Conservation (phyloP, 2,888 invertebrate genomes). For the Drosophila multiciliata region DNA sequence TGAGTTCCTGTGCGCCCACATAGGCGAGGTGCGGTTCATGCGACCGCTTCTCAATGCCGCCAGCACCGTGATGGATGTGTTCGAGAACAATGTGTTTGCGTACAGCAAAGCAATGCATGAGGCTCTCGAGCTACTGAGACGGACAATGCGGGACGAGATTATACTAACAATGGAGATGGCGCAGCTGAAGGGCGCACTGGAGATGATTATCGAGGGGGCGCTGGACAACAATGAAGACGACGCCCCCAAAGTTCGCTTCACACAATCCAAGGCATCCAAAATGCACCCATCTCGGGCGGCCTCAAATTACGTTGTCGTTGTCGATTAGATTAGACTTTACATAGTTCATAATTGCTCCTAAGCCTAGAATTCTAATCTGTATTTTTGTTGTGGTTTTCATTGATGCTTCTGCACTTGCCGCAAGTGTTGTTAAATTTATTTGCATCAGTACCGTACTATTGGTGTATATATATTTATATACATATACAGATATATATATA, state of each 20-base stretch:
- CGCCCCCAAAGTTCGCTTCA: conserved; percentile 44
- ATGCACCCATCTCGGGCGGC: conserved; percentile 81
- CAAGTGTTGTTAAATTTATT: not conserved
- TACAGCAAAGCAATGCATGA: conserved; percentile 88
- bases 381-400: not conserved
- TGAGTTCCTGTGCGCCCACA: conserved; percentile 90
- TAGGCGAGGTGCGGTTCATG: conserved; percentile 91
- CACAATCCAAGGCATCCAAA: conserved; percentile 33
- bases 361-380: not conserved
- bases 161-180: conserved; percentile 88
- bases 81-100: conserved; percentile 88
- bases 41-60: conserved; percentile 90
- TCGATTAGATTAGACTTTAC: conserved; percentile 40
- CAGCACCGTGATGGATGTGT: conserved; percentile 91
- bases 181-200: conserved; percentile 89
- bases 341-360: not conserved
- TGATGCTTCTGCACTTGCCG: not conserved
- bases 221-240: conserved; percentile 85
- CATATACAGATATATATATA: too few relatives aligned
- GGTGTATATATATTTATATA: conserved; percentile 15
- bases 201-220: conserved; percentile 87
- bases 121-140: conserved; percentile 87
- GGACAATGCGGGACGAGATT: conserved; percentile 89
- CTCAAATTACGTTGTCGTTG: conserved; percentile 70
- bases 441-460: not conserved